A percentile compares a stretch with the other conserved stretches of the same genome.
Conservation (phyloP, 2,797 vertebrate species). For the Gymnoscopelus microlampas region DNA sequence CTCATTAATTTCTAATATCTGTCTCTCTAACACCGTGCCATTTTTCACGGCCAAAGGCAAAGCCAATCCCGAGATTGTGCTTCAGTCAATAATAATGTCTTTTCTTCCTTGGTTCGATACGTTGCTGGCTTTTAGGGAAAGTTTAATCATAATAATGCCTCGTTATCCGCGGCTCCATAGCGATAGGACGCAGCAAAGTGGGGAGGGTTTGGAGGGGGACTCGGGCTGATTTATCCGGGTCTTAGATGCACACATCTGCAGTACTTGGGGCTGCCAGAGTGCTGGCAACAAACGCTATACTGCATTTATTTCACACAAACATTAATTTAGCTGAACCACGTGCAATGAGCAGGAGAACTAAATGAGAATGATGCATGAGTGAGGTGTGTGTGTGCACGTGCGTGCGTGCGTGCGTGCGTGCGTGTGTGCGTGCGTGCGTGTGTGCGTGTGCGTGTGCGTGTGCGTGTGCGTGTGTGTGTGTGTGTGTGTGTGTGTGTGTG, state of each 20-base stretch:
- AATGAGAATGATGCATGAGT: constrained; percentile 40
- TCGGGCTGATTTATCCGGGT: constrained; percentile 28
- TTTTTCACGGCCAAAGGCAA: constrained; percentile 8
- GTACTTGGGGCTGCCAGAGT: constrained; percentile 20
- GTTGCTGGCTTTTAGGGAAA: constrained; percentile 4
- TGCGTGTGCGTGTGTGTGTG: too few species aligned
- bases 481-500: too few species aligned
- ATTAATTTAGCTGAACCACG: constrained; percentile 16
- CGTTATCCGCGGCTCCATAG: constrained; percentile 18
- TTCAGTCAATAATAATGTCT: constrained; percentile 40
- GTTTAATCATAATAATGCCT: constrained; percentile 39
- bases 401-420: too few species aligned
- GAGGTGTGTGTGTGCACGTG: neutral
- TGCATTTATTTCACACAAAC: constrained; percentile 53
- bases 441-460: too few species aligned
- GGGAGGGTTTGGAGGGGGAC: constrained; percentile 21
- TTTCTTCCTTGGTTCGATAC: constrained; percentile 24
- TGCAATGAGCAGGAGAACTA: constrained; percentile 31
- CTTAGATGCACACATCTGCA: constrained; percentile 23
- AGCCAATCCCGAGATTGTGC: constrained; percentile 26
- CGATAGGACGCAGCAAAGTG: neutral
- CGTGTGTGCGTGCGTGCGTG: too few species aligned
- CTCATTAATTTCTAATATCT: constrained; percentile 36
- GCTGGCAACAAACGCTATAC: neutral
- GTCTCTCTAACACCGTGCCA: neutral